Percentiles rank a stretch among this genome's conserved stretches.
Conservation (phyloP, 35 echinoderm and acorn worm genomes). For the Holothuria glaberrima region DNA sequence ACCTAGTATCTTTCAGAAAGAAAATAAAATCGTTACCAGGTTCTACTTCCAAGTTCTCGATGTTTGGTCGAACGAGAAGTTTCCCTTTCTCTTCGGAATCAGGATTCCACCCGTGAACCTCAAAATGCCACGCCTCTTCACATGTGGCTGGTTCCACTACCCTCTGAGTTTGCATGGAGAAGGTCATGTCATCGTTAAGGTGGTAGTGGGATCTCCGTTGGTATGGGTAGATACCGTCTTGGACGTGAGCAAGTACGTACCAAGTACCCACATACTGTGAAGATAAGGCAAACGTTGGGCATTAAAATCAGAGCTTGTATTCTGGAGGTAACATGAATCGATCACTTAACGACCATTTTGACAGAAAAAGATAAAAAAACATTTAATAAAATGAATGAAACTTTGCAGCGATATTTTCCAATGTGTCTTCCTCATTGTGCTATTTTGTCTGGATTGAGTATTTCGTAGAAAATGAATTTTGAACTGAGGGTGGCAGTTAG, state of each 20-base stretch:
- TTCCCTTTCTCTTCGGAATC: slow-evolving; percentile 14
- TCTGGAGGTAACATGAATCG: no score
- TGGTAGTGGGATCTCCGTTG: slow-evolving; percentile 76
- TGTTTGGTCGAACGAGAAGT: slow-evolving; percentile 46
- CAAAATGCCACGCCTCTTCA: slow-evolving; percentile 56
- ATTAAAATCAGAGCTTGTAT: no score
- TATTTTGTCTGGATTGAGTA: no score
- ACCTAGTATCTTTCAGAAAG: background rate
- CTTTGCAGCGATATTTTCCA: no score
- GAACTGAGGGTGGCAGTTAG: no score
- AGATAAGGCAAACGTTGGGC: background rate
- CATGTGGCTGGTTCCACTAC: slow-evolving; percentile 28
- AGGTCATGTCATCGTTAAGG: slow-evolving; percentile 41
- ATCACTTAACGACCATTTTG: no score
- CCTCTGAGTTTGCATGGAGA: slow-evolving; percentile 66
- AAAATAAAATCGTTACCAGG: slow-evolving; percentile 24
- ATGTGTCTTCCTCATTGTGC: no score
- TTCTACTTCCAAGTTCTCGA: slow-evolving; percentile 57
- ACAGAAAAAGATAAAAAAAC: no score
- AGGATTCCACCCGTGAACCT: slow-evolving; percentile 15
- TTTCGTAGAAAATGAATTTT: no score
- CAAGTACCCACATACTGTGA: slow-evolving; percentile 72
- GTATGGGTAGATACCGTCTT: slow-evolving; percentile 62
- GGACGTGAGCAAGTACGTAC: slow-evolving; percentile 66
- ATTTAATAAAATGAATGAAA: no score